Percentiles rank a stretch among this genome's conserved stretches.
These are phyloP conservation scores for Cryptotis parvus DNA, from an alignment of 2,113 vertebrate species.

Conservation along the genomic window DNA sequence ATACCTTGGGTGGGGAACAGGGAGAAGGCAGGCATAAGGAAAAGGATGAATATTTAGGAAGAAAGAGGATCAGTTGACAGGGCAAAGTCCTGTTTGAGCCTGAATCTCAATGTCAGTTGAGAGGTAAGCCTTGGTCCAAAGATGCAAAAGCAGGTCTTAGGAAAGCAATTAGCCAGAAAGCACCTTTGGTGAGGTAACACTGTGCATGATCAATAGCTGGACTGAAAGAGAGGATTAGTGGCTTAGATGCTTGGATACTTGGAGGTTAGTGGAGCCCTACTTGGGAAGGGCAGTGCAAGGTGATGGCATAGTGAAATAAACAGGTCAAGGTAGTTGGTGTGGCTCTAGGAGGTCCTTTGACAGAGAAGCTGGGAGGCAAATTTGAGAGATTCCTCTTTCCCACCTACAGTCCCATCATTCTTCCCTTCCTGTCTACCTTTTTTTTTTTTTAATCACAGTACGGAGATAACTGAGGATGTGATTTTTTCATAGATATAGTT, in stretches of 20 bases:
- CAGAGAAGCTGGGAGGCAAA: slow-evolving; percentile 39
- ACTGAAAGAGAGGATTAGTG: neutral
- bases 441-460: neutral
- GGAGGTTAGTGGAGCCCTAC: neutral
- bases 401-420: no score
- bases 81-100: neutral
- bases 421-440: no score
- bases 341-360: neutral
- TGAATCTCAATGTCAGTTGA: slow-evolving; percentile 12
- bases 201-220: neutral
- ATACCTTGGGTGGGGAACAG: slow-evolving; percentile 73
- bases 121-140: neutral
- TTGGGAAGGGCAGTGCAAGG: neutral
- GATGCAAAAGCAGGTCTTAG: neutral
- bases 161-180: neutral
- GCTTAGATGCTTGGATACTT: neutral
- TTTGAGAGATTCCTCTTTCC: neutral
- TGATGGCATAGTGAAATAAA: neutral
- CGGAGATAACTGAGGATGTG: neutral
- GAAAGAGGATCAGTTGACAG: neutral
- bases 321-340: neutral
- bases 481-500: slow-evolving; percentile 53
- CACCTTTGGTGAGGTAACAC: neutral
- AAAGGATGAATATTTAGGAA: slow-evolving; percentile 31
- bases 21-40: slow-evolving; percentile 28